A percentile compares a stretch with the other conserved stretches of the same genome.
These are phyloP conservation scores for Rissa tridactyla DNA, from an alignment of 2,113 vertebrate species.

Conservation along the genomic window DNA sequence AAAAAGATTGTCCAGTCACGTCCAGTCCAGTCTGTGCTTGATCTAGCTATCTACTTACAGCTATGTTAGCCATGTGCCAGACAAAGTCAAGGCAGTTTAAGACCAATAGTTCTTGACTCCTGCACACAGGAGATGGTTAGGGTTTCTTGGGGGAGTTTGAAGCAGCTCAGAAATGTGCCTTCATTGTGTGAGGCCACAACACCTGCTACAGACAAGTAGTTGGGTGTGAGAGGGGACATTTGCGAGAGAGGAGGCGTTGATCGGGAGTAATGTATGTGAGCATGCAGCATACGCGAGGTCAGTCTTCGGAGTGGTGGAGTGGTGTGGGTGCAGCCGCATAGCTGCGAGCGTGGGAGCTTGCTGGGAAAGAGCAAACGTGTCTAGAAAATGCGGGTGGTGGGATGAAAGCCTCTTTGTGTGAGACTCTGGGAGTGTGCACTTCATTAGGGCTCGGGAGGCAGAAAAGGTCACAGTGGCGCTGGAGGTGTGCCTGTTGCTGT, in stretches of 20 bases:
- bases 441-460: background rate
- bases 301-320: accelerated
- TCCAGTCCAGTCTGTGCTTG: background rate
- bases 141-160: background rate
- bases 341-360: background rate
- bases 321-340: background rate
- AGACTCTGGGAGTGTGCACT: background rate
- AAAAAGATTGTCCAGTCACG: background rate
- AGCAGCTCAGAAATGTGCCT: background rate
- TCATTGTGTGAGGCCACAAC: background rate
- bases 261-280: background rate
- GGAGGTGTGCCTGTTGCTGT: background rate
- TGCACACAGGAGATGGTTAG: background rate
- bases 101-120: background rate
- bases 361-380: background rate
- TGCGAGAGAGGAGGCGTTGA: background rate
- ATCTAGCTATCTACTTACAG: background rate
- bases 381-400: background rate
- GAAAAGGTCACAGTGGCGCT: background rate
- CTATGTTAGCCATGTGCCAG: background rate
- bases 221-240: background rate
- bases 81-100: background rate
- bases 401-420: background rate
- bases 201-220: background rate
- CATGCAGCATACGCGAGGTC: accelerated